Percentiles rank a stretch among this genome's conserved stretches.
These are phyloP conservation scores for Taeniopygia guttata DNA, from an alignment of 2,797 vertebrate genomes.

Conservation along the genomic window DNA sequence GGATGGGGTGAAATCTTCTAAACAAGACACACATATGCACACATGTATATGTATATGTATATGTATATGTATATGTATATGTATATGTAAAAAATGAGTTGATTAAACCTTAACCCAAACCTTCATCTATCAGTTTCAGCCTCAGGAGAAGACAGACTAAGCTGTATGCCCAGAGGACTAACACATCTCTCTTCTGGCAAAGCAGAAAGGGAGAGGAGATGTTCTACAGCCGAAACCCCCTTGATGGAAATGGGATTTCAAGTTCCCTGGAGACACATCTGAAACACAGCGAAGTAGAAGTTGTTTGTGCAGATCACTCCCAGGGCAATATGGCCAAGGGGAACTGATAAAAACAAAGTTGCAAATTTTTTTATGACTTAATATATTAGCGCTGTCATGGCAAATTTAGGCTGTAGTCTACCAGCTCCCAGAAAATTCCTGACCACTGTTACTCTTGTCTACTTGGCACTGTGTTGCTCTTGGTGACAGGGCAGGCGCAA, in stretches of 20 bases:
- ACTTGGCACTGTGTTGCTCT: accelerated
- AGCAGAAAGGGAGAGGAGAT: neutral
- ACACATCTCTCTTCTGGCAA: neutral
- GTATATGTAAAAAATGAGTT: neutral
- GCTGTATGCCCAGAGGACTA: neutral
- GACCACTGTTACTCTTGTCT: neutral
- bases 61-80: neutral
- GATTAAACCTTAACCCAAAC: neutral
- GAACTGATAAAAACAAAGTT: neutral
- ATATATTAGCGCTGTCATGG: neutral
- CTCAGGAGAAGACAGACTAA: neutral
- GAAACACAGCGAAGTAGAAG: neutral
- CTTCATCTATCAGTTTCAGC: neutral
- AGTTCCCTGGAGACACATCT: neutral
- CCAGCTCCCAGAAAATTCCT: neutral
- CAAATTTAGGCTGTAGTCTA: neutral
- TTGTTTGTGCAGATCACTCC: neutral
- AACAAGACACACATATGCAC: neutral
- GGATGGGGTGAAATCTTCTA: neutral
- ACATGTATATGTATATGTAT: no score
- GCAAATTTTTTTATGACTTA: neutral
- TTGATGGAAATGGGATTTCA: neutral
- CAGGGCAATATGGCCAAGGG: neutral
- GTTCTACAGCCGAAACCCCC: neutral
- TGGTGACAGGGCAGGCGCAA: neutral